phyloP scores from a whole-genome alignment of 2,797 vertebrate genomes.

The Scolopax bukidnonensis region DNA sequence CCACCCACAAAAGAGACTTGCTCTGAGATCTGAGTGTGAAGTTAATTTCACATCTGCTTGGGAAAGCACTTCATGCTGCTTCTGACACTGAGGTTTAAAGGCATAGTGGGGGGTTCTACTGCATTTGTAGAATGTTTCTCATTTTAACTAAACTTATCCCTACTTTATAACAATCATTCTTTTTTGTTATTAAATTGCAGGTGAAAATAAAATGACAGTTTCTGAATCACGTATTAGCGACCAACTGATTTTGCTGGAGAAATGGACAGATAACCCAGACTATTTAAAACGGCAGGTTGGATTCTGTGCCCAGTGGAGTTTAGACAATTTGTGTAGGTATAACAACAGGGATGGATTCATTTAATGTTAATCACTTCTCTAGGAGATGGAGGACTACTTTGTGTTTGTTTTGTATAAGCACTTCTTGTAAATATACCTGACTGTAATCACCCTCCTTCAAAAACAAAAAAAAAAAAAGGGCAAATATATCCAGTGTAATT shows the following conservation, averaged over 20 bases:
- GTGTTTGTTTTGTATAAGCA: background rate
- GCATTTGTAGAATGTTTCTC: background rate
- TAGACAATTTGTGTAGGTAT: slow-evolving; percentile 98
- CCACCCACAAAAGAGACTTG: background rate
- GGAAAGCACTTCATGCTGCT: background rate
- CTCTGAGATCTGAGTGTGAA: background rate
- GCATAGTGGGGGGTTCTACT: background rate
- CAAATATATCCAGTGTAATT: background rate
- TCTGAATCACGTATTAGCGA: slow-evolving; percentile 93
- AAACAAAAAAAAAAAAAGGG: background rate
- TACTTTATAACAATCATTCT: background rate
- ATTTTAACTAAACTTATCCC: background rate
- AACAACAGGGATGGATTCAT: background rate
- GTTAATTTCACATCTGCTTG: background rate
- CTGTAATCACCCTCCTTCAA: background rate
- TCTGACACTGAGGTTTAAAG: background rate
- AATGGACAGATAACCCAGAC: slow-evolving; percentile 91
- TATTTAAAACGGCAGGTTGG: slow-evolving; percentile 97
- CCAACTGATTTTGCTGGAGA: slow-evolving; percentile 90
- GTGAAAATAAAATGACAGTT: slow-evolving; percentile 98
- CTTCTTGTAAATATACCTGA: background rate
- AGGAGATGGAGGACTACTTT: background rate
- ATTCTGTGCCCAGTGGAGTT: slow-evolving; percentile 99
- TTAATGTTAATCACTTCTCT: background rate
- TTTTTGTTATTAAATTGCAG: slow-evolving; percentile 74